Evolutionary conservation across 2,888 invertebrate genomes (phyloP).

Genomic region (Odontocolon sp.): DNA sequence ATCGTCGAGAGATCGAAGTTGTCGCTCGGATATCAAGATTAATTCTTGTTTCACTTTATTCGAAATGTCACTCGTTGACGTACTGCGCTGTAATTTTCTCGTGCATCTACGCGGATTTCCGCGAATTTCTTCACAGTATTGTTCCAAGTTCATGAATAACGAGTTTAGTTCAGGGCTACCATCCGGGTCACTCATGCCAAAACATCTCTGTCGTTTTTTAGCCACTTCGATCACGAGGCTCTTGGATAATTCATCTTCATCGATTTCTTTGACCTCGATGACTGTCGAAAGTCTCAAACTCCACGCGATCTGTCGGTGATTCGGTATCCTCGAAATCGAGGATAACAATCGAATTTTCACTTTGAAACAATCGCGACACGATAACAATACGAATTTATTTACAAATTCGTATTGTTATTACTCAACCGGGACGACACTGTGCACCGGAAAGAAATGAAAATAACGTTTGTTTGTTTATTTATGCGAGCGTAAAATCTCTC

Average conservation of each 20-base stretch:
- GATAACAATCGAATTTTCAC: no score
- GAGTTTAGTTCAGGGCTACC: no score
- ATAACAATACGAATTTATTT: neutral
- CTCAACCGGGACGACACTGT: constrained; percentile 3
- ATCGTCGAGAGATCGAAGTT: constrained; percentile 34
- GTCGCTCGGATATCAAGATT: constrained; percentile 21
- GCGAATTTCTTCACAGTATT: neutral
- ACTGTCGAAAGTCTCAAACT: no score
- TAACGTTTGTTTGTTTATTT: neutral
- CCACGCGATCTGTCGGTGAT: no score
- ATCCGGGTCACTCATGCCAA: no score
- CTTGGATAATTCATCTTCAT: no score
- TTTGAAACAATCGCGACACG: no score
- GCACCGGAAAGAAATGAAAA: neutral
- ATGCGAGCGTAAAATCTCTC: constrained; percentile 8
- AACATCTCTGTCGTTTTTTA: no score
- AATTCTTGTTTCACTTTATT: neutral
- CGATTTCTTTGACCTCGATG: no score
- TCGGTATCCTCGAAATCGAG: no score
- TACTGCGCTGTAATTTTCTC: neutral
- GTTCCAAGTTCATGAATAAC: no score
- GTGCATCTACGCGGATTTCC: neutral
- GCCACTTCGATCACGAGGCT: no score
- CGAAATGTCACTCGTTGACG: neutral
- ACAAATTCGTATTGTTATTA: neutral